Percentiles rank a stretch among this genome's conserved stretches.
These are phyloP conservation scores for Etheostoma perlongum DNA, from an alignment of 2,797 vertebrate genomes.

Conservation along the genomic window DNA sequence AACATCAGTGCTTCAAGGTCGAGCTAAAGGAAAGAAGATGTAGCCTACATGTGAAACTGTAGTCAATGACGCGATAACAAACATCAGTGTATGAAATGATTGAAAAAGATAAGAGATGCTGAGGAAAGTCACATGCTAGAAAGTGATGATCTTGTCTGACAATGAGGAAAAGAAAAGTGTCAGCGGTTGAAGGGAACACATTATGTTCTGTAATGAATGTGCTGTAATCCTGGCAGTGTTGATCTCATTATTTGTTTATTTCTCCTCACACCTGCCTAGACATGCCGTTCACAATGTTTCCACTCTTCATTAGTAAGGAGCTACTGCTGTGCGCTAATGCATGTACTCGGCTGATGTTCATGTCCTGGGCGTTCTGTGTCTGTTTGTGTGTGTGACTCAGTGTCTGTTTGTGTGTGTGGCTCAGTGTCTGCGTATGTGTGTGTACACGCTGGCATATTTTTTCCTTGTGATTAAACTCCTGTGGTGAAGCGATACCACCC, in stretches of 20 bases:
- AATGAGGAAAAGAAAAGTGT: constrained; percentile 42
- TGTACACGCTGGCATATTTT: constrained; percentile 47
- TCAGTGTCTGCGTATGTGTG: constrained; percentile 21
- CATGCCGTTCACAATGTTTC: constrained; percentile 67
- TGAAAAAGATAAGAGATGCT: constrained; percentile 3
- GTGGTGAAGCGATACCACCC: constrained; percentile 65
- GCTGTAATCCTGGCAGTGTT: constrained; percentile 66
- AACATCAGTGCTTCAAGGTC: constrained; percentile 8
- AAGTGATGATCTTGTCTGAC: constrained; percentile 39
- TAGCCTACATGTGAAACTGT: constrained; percentile 7
- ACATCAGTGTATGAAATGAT: constrained; percentile 10
- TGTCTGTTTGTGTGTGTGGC: constrained; percentile 35
- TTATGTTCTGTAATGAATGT: constrained; percentile 68
- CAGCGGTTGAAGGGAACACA: constrained; percentile 55
- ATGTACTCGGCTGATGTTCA: constrained; percentile 68
- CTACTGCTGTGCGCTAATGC: constrained; percentile 76
- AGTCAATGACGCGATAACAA: constrained; percentile 10
- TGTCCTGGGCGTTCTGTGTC: constrained; percentile 57
- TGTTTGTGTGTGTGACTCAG: constrained; percentile 39
- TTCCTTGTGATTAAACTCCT: constrained; percentile 70
- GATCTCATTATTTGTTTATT: constrained; percentile 76
- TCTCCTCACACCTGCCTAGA: constrained; percentile 73
- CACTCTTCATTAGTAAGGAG: constrained; percentile 72
- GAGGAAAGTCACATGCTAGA: constrained; percentile 1
- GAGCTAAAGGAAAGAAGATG: background rate